Evolutionary conservation across 1,140 invertebrate species (phyloP).

Genomic region (Leptoteleia sp.): DNA sequence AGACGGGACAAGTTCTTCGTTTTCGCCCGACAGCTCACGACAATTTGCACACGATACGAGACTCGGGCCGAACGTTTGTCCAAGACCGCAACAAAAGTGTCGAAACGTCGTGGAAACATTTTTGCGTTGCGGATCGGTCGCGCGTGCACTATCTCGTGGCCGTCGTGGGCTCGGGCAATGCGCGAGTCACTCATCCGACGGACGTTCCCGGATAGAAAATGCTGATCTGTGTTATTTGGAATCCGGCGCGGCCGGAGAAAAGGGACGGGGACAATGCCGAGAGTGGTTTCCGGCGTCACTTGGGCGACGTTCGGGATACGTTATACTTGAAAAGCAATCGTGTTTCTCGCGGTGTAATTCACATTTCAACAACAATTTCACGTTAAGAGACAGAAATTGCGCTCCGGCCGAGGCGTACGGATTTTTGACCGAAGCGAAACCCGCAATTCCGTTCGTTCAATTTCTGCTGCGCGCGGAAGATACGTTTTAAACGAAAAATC

Average conservation of each 20-base stretch:
- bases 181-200: constrained; percentile 29
- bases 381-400: too few relatives aligned
- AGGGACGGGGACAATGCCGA: constrained; percentile 24
- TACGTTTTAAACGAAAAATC: too few relatives aligned
- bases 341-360: too few relatives aligned
- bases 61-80: background rate
- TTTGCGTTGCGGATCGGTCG: constrained; percentile 17
- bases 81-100: constrained; percentile 15
- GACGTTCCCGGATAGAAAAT: constrained; percentile 38
- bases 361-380: too few relatives aligned
- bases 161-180: constrained; percentile 21
- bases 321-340: constrained; percentile 43
- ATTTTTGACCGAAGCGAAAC: too few relatives aligned
- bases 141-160: constrained; percentile 13
- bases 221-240: constrained; percentile 48
- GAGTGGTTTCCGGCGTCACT: constrained; percentile 58
- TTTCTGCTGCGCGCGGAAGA: too few relatives aligned
- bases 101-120: constrained; percentile 48
- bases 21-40: too few relatives aligned
- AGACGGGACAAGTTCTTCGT: too few relatives aligned
- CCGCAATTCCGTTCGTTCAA: too few relatives aligned
- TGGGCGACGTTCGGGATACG: constrained; percentile 22
- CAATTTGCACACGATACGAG: too few relatives aligned
- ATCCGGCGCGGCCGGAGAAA: constrained; percentile 12
- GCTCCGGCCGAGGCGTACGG: too few relatives aligned